These are phyloP conservation scores for Semicossyphus pulcher DNA, from an alignment of 2,113 vertebrate genomes.

Conservation along the genomic window DNA sequence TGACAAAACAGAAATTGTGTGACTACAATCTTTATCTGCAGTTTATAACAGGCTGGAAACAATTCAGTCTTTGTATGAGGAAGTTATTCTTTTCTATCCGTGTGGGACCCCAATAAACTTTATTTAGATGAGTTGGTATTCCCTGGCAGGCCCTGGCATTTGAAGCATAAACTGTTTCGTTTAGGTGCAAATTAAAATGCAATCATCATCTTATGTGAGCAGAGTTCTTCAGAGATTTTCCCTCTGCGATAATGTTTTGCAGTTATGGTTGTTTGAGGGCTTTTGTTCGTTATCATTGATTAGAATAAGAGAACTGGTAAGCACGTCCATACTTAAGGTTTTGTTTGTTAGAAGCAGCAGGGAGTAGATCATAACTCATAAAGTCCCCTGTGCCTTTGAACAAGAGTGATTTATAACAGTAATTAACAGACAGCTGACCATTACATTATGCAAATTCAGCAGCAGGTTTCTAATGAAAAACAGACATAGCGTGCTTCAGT, in stretches of 20 bases:
- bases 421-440: constrained; percentile 8
- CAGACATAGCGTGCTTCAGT: background rate
- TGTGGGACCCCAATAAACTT: constrained; percentile 19
- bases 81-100: background rate
- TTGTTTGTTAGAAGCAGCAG: constrained; percentile 10
- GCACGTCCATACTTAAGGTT: no score
- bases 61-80: background rate
- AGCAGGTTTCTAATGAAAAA: no score
- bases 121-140: background rate
- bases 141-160: background rate
- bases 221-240: background rate
- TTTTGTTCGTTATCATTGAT: background rate
- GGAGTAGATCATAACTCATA: background rate
- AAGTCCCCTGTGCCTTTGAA: background rate
- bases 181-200: background rate
- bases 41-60: background rate
- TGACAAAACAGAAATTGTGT: background rate
- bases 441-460: constrained; percentile 1
- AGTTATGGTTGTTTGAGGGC: background rate
- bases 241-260: background rate
- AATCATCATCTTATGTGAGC: background rate
- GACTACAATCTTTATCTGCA: constrained; percentile 1
- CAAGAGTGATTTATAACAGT: background rate
- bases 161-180: background rate
- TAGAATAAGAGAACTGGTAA: background rate